Evolutionary conservation across 2,888 invertebrate genomes (phyloP).

Genomic region (Latheticus oryzae): DNA sequence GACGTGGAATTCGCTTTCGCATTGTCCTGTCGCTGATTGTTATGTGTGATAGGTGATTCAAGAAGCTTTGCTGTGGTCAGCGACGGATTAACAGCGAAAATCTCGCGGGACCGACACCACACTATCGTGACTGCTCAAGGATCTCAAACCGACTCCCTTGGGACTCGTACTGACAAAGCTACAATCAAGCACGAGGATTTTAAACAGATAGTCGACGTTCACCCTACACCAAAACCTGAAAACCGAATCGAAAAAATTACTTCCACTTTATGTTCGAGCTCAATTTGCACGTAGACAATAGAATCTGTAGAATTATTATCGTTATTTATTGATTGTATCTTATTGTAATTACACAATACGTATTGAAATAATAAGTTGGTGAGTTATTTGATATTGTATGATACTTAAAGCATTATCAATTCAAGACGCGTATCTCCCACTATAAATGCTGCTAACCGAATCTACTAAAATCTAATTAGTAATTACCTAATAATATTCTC

Average conservation of each 20-base stretch:
- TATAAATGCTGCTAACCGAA: no score
- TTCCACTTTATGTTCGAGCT: no score
- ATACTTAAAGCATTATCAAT: no score
- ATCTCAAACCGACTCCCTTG: constrained; percentile 45
- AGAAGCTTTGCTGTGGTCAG: constrained; percentile 57
- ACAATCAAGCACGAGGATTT: constrained; percentile 55
- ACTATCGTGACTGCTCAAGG: constrained; percentile 50
- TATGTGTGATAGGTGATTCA: constrained; percentile 57
- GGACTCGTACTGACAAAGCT: constrained; percentile 53
- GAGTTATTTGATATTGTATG: no score
- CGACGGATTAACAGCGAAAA: constrained; percentile 54
- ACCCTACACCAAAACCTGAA: not conserved
- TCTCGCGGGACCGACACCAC: constrained; percentile 48
- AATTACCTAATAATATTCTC: no score
- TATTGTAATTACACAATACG: no score
- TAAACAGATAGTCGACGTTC: constrained; percentile 48
- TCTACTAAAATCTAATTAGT: no score
- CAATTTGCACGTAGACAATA: no score
- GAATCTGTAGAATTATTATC: no score
- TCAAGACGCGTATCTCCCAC: no score
- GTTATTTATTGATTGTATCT: no score
- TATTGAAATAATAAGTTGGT: no score
- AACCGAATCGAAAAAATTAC: constrained; percentile 16
- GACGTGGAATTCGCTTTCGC: constrained; percentile 33
- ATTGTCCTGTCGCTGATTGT: constrained; percentile 54